Base-by-base conservation (phyloP, 1,140 invertebrate genomes). In the Tetramorium alpestre region DNA sequence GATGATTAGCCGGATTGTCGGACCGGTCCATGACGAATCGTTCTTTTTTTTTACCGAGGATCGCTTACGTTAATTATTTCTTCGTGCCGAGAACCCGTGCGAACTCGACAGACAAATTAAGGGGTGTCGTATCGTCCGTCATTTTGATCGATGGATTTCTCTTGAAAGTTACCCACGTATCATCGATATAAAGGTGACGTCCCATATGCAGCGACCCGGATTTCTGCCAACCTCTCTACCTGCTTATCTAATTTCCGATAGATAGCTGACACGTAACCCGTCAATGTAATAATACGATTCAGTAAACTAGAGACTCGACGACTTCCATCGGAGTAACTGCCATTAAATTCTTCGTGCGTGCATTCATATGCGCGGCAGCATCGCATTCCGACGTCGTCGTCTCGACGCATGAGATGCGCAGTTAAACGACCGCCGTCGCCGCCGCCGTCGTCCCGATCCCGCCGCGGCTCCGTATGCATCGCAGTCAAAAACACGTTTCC, bases 401-500 rank as follows among this genome's bases (percentile, higher is more conserved):
- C 69, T 73, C 47, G 64, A 18, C 38, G 75, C 56, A 25, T 13
- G 47, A 51, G 60, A 81, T 54, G 47, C 47, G 77, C 64, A 65
- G 49, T 81, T 70, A 56, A 81, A 81, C 38, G 49, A 18, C 49
- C 41, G 49, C 28, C 28, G 28, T 1, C 28, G 28, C 33, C 33
- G 33, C 33, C 28, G 28, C 28, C 28, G 28, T 28, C 28, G 28
- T 28, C 60, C 44, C 67, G 33, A 82, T 82, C 51, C 54, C 44
- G 25, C 18, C 22, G 6, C 69, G 67, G 58, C 58, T 73, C 33
- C 33, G 33, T 33, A 73, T 82, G 80, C 80, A 47, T 60, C 67
- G 28, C 41, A 75, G 69, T 62, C 54, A 75, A 84, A 84, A 84
- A 84, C 69, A 75, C 54, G 25, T 73, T 73, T 84, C 80, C 80